Evolutionary conservation across 1,140 invertebrate genomes (phyloP).

Genomic region (Papilio xuthus): DNA sequence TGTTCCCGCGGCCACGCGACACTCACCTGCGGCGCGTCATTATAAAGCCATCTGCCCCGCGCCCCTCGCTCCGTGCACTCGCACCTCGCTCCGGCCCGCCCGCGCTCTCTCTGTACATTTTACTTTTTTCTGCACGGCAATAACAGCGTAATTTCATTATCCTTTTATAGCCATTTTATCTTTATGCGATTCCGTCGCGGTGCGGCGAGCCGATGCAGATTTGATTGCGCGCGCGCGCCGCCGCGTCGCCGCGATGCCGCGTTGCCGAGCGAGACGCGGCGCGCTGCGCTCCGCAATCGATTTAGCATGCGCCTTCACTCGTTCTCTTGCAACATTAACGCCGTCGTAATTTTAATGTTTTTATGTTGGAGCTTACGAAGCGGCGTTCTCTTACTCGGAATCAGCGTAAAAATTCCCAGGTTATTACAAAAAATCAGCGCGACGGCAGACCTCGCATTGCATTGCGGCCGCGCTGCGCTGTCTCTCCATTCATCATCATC

Average conservation of each 20-base stretch:
- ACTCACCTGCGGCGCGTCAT: slow-evolving; percentile 43
- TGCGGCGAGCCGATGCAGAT: slow-evolving; percentile 30
- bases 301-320: background rate
- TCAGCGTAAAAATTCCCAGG: background rate
- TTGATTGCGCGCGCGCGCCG: slow-evolving; percentile 27
- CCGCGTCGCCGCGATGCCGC: slow-evolving; percentile 10
- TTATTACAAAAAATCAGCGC: background rate
- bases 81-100: slow-evolving; percentile 22
- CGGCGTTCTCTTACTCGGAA: background rate
- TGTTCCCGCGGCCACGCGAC: slow-evolving; percentile 42
- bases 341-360: background rate
- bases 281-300: slow-evolving; percentile 8
- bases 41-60: slow-evolving; percentile 57
- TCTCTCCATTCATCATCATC: too few species aligned
- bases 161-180: slow-evolving; percentile 35
- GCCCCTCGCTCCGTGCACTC: background rate
- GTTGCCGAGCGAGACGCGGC: background rate
- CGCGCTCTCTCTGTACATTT: background rate
- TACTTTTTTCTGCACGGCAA: slow-evolving; percentile 13
- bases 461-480: background rate
- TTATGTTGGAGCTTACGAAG: background rate
- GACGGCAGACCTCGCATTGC: background rate
- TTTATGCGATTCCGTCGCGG: slow-evolving; percentile 16
- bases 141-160: slow-evolving; percentile 35
- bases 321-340: background rate